Percentiles rank a stretch among this genome's conserved stretches.
Conservation (phyloP, 1,140 invertebrate species). For the Rhopalosiphum maidis region DNA sequence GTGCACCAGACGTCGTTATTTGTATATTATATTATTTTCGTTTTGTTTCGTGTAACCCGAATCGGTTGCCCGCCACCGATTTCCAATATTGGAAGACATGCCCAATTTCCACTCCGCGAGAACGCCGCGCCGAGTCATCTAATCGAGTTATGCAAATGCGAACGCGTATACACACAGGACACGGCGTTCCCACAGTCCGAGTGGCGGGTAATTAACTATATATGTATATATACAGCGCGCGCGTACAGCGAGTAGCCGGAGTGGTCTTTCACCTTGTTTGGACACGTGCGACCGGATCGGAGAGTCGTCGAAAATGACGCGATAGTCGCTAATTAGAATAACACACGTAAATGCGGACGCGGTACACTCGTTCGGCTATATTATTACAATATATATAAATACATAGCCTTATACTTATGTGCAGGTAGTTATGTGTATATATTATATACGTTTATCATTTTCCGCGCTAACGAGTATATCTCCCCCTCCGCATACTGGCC, state of each 20-base stretch:
- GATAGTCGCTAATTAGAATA: constrained; percentile 22
- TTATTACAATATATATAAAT: neutral
- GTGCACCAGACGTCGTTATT: neutral
- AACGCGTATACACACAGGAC: neutral
- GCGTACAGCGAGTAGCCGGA: neutral
- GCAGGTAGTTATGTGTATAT: neutral
- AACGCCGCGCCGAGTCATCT: constrained; percentile 17
- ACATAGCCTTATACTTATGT: too few species aligned
- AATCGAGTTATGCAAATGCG: constrained; percentile 55
- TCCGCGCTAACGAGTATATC: neutral
- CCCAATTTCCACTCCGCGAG: constrained; percentile 22
- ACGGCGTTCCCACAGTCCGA: constrained; percentile 48
- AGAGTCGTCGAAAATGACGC: neutral
- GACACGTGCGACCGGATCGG: constrained; percentile 51
- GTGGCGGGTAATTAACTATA: constrained; percentile 18
- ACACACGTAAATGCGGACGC: neutral
- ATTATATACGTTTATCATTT: neutral
- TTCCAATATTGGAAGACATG: constrained; percentile 17
- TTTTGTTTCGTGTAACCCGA: neutral
- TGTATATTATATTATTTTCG: neutral
- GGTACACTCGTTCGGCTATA: neutral
- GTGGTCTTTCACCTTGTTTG: constrained; percentile 50
- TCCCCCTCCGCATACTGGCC: too few species aligned
- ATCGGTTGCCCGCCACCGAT: neutral
- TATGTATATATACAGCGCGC: neutral